Percentiles rank a stretch among this genome's conserved stretches.
Conservation (phyloP, 2,888 invertebrate genomes). For the Therioaphis trifolii region DNA sequence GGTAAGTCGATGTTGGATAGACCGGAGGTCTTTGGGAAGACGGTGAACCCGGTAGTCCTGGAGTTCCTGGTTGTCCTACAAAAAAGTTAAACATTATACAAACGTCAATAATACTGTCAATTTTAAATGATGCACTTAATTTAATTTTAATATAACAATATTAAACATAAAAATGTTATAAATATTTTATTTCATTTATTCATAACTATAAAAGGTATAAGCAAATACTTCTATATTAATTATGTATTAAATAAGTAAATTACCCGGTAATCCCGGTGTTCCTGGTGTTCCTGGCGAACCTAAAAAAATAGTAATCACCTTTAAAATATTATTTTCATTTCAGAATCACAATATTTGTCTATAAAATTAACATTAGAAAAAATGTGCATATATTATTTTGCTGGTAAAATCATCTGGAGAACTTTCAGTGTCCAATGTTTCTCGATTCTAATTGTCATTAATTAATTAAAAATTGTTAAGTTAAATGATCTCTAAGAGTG, state of each 20-base stretch:
- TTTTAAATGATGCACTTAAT: neutral
- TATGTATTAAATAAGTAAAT: neutral
- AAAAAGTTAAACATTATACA: neutral
- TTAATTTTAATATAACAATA: neutral
- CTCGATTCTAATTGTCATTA: no score
- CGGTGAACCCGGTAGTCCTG: conserved; percentile 67
- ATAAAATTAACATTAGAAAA: no score
- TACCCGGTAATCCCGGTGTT: conserved; percentile 16
- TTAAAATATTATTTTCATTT: no score
- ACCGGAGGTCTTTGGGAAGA: conserved; percentile 66
- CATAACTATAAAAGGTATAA: no score
- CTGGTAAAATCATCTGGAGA: no score
- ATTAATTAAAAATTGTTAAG: no score
- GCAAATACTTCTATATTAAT: neutral
- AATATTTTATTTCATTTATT: no score
- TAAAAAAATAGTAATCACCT: neutral
- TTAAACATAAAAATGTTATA: no score
- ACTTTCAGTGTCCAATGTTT: no score
- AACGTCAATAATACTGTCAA: neutral
- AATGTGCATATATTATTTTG: no score
- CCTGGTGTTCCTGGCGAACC: conserved; percentile 14
- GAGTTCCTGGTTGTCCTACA: conserved; percentile 67
- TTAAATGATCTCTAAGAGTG: no score
- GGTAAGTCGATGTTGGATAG: conserved; percentile 65
- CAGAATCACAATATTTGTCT: no score